These are phyloP conservation scores for Pseudopodoces humilis DNA, from an alignment of 2,113 vertebrate genomes.

Conservation along the genomic window DNA sequence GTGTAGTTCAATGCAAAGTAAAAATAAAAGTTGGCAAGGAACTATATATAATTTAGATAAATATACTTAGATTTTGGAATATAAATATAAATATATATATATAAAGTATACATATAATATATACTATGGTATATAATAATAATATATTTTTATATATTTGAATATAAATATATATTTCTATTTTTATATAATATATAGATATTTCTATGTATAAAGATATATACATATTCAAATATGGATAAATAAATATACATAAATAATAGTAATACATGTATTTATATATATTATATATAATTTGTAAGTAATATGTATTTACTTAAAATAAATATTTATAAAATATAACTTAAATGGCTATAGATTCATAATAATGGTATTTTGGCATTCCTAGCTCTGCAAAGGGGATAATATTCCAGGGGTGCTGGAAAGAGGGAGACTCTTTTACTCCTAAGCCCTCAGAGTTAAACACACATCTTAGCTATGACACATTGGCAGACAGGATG, in stretches of 20 bases:
- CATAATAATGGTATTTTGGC: neutral
- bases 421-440: neutral
- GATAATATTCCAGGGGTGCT: neutral
- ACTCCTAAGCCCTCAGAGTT: neutral
- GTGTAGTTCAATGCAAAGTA: neutral
- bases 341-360: neutral
- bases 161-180: neutral
- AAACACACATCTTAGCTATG: neutral
- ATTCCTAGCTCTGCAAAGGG: neutral
- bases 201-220: too few species aligned
- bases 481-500: neutral
- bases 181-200: too few species aligned
- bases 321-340: neutral
- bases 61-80: neutral
- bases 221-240: too few species aligned
- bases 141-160: neutral
- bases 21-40: neutral
- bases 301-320: too few species aligned
- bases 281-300: neutral
- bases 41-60: neutral
- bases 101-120: neutral
- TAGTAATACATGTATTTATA: too few species aligned
- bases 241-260: too few species aligned
- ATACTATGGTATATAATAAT: neutral
- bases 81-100: neutral